Conservation (phyloP, 2,797 vertebrate species). For the Platalea minor region DNA sequence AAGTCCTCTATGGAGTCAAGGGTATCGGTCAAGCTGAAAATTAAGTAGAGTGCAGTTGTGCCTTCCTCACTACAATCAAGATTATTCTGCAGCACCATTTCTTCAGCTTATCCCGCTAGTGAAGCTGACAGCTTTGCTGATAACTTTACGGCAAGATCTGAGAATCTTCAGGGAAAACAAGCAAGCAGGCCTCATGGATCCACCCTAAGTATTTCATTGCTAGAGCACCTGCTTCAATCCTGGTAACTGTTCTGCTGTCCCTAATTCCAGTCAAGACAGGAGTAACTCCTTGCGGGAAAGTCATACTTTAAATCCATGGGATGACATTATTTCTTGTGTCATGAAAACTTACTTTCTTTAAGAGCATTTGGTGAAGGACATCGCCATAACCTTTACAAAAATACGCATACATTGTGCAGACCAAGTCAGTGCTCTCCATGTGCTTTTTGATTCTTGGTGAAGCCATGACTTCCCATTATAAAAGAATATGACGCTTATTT, state of each 20-base stretch:
- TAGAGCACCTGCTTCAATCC: neutral
- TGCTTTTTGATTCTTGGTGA: neutral
- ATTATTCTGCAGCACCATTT: neutral
- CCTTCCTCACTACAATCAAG: neutral
- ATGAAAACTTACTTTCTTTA: neutral
- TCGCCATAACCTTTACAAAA: neutral
- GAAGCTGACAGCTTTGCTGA: neutral
- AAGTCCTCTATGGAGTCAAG: neutral
- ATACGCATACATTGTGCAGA: neutral
- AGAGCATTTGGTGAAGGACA: neutral
- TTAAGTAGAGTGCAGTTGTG: neutral
- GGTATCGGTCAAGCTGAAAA: neutral
- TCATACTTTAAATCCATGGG: neutral
- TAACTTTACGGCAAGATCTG: neutral
- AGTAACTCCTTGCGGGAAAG: neutral
- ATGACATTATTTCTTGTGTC: neutral
- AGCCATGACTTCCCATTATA: neutral
- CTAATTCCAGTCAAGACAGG: neutral
- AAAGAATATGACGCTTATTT: neutral
- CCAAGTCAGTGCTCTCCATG: neutral
- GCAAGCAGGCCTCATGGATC: neutral
- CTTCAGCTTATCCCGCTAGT: neutral
- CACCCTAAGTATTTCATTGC: neutral
- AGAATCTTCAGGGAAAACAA: neutral
- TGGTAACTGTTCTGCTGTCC: neutral